These are phyloP conservation scores for Nomada fucata DNA, from an alignment of 2,888 invertebrate species.

Conservation along the genomic window DNA sequence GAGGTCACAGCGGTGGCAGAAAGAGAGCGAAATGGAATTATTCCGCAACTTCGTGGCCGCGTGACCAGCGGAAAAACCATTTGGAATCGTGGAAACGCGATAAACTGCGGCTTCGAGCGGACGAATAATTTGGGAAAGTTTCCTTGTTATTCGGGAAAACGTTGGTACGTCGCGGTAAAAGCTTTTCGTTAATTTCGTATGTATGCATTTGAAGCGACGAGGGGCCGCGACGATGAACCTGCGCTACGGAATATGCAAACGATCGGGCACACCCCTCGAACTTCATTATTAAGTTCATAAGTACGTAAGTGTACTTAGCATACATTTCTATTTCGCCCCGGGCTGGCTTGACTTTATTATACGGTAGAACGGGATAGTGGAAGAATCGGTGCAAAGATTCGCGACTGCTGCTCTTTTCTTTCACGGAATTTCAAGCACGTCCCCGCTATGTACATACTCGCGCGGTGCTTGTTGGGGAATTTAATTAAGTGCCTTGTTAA, in stretches of 20 bases:
- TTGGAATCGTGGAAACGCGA: conserved; percentile 6
- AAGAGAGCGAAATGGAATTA: neutral
- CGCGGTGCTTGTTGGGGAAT: neutral
- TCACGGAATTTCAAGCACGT: neutral
- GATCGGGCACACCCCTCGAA: conserved; percentile 57
- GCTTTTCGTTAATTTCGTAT: conserved; percentile 58
- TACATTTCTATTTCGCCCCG: conserved; percentile 60
- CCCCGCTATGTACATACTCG: too few species aligned
- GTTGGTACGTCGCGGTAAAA: conserved; percentile 35
- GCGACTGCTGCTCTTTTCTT: neutral
- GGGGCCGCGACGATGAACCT: conserved; percentile 7
- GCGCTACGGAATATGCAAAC: conserved; percentile 64
- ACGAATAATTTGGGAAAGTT: conserved; percentile 64
- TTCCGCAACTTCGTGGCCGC: conserved; percentile 17
- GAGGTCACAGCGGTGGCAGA: neutral
- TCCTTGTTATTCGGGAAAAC: conserved; percentile 62
- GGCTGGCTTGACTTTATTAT: conserved; percentile 44
- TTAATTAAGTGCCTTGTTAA: conserved; percentile 22
- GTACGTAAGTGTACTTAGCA: conserved; percentile 68
- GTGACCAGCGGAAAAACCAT: conserved; percentile 8
- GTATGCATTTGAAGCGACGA: conserved; percentile 19
- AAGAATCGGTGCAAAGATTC: conserved; percentile 36
- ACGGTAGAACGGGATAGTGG: conserved; percentile 1
- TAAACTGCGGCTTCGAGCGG: conserved; percentile 17
- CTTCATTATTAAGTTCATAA: conserved; percentile 70